Conservation (phyloP, 2,797 vertebrate genomes). For the Pangasius djambal region DNA sequence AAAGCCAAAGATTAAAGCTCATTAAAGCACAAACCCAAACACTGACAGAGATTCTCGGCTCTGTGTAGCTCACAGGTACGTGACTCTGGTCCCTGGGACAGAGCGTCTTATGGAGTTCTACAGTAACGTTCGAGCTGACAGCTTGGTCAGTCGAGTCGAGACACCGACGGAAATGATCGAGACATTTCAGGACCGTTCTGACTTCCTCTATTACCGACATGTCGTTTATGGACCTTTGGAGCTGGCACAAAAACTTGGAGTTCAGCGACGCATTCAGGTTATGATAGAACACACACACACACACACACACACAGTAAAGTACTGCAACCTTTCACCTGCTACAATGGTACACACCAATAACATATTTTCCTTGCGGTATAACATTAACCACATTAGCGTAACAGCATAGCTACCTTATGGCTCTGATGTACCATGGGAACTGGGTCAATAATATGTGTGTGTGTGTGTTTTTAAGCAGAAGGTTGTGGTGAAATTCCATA, state of each 20-base stretch:
- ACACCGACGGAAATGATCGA: conserved; percentile 73
- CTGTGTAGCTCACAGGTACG: conserved; percentile 78
- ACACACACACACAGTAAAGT: neutral
- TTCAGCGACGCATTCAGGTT: conserved; percentile 55
- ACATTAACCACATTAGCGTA: conserved; percentile 28
- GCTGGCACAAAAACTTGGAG: neutral
- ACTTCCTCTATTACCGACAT: conserved; percentile 80
- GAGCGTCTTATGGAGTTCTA: conserved; percentile 84
- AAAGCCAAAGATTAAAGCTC: neutral
- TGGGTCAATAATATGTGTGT: neutral
- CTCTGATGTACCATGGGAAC: neutral
- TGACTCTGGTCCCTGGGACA: conserved; percentile 61
- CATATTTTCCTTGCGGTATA: conserved; percentile 22
- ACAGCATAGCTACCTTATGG: neutral
- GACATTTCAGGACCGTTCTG: conserved; percentile 73
- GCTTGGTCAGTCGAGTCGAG: conserved; percentile 75
- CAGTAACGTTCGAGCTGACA: conserved; percentile 65
- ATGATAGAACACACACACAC: conserved; percentile 5
- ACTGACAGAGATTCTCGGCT: neutral
- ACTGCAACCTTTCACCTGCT: conserved; percentile 22
- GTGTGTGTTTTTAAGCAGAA: conserved; percentile 68
- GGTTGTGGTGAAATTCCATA: conserved; percentile 79
- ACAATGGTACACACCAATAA: neutral
- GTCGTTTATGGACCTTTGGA: conserved; percentile 60
- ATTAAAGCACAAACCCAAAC: neutral